phyloP scores from a whole-genome alignment of 2,888 invertebrate genomes.

The Junonia oenone region DNA sequence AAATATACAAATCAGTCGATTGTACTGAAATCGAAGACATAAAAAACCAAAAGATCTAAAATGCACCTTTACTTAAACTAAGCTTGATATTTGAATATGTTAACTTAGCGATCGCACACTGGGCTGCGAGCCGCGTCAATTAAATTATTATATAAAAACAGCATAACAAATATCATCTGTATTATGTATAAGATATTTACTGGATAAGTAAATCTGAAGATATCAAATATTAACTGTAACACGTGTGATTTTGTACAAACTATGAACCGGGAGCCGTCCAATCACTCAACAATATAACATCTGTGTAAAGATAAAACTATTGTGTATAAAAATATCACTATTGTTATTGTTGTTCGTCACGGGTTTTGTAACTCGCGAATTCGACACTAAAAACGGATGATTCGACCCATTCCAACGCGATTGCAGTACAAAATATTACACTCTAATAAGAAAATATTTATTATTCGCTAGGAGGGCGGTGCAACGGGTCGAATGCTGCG shows the following conservation, averaged over 20 bases:
- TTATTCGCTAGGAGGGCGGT: slow-evolving; percentile 41
- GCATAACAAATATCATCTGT: slow-evolving; percentile 38
- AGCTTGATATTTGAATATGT: neutral
- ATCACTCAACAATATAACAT: slow-evolving; percentile 74
- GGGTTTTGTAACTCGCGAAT: slow-evolving; percentile 45
- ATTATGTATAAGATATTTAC: slow-evolving; percentile 33
- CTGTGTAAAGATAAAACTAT: slow-evolving; percentile 77
- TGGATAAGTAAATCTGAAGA: slow-evolving; percentile 51
- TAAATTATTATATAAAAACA: slow-evolving; percentile 32
- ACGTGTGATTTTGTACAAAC: slow-evolving; percentile 47
- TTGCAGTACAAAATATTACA: slow-evolving; percentile 63
- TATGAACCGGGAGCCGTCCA: slow-evolving; percentile 75
- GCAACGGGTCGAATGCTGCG: slow-evolving; percentile 51
- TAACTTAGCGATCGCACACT: neutral
- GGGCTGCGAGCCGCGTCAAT: slow-evolving; percentile 24
- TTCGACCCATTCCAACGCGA: slow-evolving; percentile 49
- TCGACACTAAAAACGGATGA: slow-evolving; percentile 61
- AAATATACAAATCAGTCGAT: slow-evolving; percentile 31
- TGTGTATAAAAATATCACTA: slow-evolving; percentile 78
- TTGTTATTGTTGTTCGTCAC: slow-evolving; percentile 51
- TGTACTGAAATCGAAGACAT: slow-evolving; percentile 22
- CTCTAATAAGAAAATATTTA: slow-evolving; percentile 70
- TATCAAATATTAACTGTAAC: slow-evolving; percentile 39
- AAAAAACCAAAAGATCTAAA: slow-evolving; percentile 31
- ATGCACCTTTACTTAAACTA: slow-evolving; percentile 7